Evolutionary conservation across 2,888 invertebrate genomes (phyloP).

Genomic region (Tipula helvola): DNA sequence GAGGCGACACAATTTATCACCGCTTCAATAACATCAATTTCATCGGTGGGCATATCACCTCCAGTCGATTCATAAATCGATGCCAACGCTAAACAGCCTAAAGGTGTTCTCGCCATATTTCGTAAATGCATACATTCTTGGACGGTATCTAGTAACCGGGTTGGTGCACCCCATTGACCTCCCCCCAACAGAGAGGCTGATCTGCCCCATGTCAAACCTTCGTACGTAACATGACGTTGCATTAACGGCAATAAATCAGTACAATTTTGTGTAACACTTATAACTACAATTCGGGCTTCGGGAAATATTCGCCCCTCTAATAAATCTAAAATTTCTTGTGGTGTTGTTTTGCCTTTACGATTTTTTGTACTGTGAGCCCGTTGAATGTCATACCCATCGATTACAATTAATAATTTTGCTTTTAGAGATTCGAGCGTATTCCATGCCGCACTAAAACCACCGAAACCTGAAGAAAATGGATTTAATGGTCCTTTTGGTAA

Average conservation of each 20-base stretch:
- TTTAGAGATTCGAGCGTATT: slow-evolving; percentile 36
- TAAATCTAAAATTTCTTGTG: slow-evolving; percentile 38
- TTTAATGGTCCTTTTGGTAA: slow-evolving; percentile 33
- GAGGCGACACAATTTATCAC: slow-evolving; percentile 31
- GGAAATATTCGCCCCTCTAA: slow-evolving; percentile 42
- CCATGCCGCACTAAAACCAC: slow-evolving; percentile 35
- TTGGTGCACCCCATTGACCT: slow-evolving; percentile 38
- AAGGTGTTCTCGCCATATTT: slow-evolving; percentile 38
- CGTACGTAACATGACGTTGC: slow-evolving; percentile 38
- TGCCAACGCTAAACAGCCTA: slow-evolving; percentile 41
- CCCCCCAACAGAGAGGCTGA: slow-evolving; percentile 37
- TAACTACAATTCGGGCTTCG: slow-evolving; percentile 39
- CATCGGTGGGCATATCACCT: slow-evolving; percentile 31
- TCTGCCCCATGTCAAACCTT: slow-evolving; percentile 39
- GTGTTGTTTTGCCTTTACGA: slow-evolving; percentile 30
- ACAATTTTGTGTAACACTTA: slow-evolving; percentile 35
- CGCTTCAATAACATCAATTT: slow-evolving; percentile 28
- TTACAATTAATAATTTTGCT: slow-evolving; percentile 38
- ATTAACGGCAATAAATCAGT: slow-evolving; percentile 34
- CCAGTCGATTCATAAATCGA: slow-evolving; percentile 38
- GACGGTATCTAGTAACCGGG: slow-evolving; percentile 33
- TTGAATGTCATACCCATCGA: slow-evolving; percentile 39
- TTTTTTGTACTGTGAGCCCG: slow-evolving; percentile 28
- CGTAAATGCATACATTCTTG: slow-evolving; percentile 33
- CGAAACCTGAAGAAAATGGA: slow-evolving; percentile 24